Percentiles rank a stretch among this genome's conserved stretches.
These are phyloP conservation scores for Sebastes alutus DNA, from an alignment of 2,797 vertebrate species.

Conservation along the genomic window DNA sequence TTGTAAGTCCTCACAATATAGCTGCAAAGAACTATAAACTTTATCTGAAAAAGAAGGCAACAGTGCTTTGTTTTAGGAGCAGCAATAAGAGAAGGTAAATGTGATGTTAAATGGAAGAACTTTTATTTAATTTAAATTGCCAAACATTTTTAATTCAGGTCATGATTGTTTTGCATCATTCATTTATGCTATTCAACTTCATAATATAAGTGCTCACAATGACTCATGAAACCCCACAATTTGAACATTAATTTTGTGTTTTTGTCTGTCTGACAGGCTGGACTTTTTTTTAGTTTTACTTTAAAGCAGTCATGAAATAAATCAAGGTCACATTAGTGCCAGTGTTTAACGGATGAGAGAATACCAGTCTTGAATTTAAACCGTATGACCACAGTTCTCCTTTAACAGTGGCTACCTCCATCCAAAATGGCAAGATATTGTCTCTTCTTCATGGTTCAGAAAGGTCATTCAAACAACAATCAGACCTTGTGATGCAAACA, in stretches of 20 bases:
- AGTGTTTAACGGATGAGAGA: not conserved
- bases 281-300: not conserved
- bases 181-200: not conserved
- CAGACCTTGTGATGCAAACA: not conserved
- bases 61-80: not conserved
- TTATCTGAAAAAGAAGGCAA: not conserved
- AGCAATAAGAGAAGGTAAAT: not conserved
- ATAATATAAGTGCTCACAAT: not conserved
- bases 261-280: not conserved
- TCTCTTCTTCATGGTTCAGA: not conserved
- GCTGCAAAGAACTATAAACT: not conserved
- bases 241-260: not conserved
- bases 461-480: not conserved
- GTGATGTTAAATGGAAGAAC: not conserved
- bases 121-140: not conserved
- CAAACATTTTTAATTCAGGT: not conserved
- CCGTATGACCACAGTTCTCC: not conserved
- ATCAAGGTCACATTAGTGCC: not conserved
- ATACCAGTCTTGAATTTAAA: not conserved
- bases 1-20: conserved; percentile 1
- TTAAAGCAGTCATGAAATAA: not conserved
- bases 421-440: not conserved
- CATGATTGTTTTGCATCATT: not conserved
- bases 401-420: not conserved
- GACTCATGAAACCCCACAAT: not conserved